Evolutionary conservation across 2,888 invertebrate genomes (phyloP), one percentile per base, ranked within the genome.

Genomic region (Andrena haemorrhoa): DNA sequence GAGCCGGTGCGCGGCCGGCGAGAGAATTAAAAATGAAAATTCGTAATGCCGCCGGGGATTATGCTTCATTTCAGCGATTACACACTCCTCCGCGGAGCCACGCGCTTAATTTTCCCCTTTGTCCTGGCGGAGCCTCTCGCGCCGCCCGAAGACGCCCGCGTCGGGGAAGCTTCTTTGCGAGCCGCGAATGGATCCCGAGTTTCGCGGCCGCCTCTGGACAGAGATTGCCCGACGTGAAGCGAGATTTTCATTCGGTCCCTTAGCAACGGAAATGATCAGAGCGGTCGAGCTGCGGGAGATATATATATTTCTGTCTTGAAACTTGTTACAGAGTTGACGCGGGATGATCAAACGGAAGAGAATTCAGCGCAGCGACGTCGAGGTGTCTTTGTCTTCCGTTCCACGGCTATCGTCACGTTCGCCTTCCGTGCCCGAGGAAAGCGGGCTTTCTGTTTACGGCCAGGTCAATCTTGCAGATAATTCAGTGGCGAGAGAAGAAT

Each of bases 11-110:
- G 16, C 51, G 65, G 65, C 53, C 41, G 71, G 70, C 74, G 65
- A 74, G 76, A 61, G 81, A 76, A 73, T 76, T 73, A 81, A 81
- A 76, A 76, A 81, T 81, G 83, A 81, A 83, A 83, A 81, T 83
- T 83, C 83, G 70, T 83, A 81, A 81, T 81, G 73, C 72, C 56
- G 41, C 65, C 64, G 53, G 53, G 76, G 74, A 83, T 83, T 76
- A 81, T 83, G 81, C 47, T 77, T 80, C 82, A 69, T 80, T 76
- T 71, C 69, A 56, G 16, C 82, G 77, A 83, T 77, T 82, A 78
- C 78, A 72, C 56, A 69, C 56, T 66, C 41, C 63, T 68, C 41
- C 76, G 74, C 51, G 35, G 41, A 79, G 53, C 51, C 64, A n/a
- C 61, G 69, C 75, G 26, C 63, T 75, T 78, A 58, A 82, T 76